phyloP scores from a whole-genome alignment of 30 jellyfish, hydroid and myxozoan genomes.

The Rhopilema esculentum region DNA sequence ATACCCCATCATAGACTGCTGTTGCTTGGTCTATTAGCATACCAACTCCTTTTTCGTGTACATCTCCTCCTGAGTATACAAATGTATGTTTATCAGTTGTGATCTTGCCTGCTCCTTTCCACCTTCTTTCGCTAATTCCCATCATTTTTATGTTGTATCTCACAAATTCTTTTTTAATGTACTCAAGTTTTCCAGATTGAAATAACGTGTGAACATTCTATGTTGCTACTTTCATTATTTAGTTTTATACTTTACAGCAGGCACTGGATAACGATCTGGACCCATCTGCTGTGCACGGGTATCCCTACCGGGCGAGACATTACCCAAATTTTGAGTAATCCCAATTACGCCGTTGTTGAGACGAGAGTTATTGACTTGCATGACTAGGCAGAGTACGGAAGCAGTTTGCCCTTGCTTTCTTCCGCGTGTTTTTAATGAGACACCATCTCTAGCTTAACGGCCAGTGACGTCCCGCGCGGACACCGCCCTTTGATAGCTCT shows the following conservation, averaged over 20 bases:
- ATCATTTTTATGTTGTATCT: slow-evolving; percentile 27
- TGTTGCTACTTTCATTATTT: slow-evolving; percentile 2
- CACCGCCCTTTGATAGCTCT: slow-evolving; percentile 6
- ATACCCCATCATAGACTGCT: slow-evolving; percentile 44
- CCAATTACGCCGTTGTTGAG: no score
- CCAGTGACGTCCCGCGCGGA: background rate
- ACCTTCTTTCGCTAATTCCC: slow-evolving; percentile 35
- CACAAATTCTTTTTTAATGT: slow-evolving; percentile 18
- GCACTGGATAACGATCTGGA: slow-evolving; percentile 6
- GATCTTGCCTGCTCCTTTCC: slow-evolving; percentile 57
- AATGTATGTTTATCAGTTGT: slow-evolving; percentile 42
- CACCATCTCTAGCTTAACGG: no score
- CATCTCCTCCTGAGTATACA: slow-evolving; percentile 37
- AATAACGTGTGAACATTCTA: slow-evolving; percentile 1
- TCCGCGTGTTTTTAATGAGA: no score
- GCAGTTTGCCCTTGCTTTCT: no score
- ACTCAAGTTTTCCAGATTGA: slow-evolving; percentile 24
- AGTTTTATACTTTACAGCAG: background rate
- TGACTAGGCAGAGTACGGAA: no score
- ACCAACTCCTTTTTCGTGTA: slow-evolving; percentile 44
- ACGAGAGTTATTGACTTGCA: no score
- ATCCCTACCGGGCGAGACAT: slow-evolving; percentile 13
- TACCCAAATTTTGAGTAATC: no score
- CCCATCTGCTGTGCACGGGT: slow-evolving; percentile 7
- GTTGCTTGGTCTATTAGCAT: slow-evolving; percentile 54